Conservation (phyloP, 2,113 vertebrate genomes). For the Eubucco bourcierii region DNA sequence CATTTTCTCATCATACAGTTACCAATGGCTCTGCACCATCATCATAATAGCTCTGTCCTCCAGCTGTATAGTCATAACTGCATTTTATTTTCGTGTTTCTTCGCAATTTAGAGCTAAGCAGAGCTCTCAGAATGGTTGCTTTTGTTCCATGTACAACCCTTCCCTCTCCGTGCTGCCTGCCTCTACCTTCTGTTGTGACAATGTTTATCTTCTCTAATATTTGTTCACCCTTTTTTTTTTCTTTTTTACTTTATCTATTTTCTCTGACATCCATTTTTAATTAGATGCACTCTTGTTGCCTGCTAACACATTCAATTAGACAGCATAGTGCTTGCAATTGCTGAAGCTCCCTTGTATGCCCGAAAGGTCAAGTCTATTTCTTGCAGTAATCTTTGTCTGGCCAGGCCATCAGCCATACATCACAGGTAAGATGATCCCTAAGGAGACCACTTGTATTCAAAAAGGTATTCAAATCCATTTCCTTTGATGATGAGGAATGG, state of each 20-base stretch:
- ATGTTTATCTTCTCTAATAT: slow-evolving; percentile 23
- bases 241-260: slow-evolving; percentile 29
- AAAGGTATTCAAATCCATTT: background rate
- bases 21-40: slow-evolving; percentile 15
- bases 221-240: slow-evolving; percentile 29
- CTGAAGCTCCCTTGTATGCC: slow-evolving; percentile 20
- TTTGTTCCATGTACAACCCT: background rate
- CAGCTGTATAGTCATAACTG: slow-evolving; percentile 38
- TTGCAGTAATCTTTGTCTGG: slow-evolving; percentile 52
- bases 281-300: slow-evolving; percentile 29
- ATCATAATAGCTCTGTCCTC: slow-evolving; percentile 58
- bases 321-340: background rate
- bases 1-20: slow-evolving; percentile 31
- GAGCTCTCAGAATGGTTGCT: slow-evolving; percentile 1
- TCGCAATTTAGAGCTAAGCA: background rate
- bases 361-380: slow-evolving; percentile 61
- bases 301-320: slow-evolving; percentile 45
- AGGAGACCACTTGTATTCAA: background rate
- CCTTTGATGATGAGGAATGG: background rate
- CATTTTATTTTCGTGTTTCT: slow-evolving; percentile 52
- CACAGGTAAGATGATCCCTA: background rate
- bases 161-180: background rate
- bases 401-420: slow-evolving; percentile 18
- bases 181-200: slow-evolving; percentile 13
- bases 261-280: slow-evolving; percentile 61